These are phyloP conservation scores for Aspidiotus rigidus DNA, from an alignment of 2,888 invertebrate genomes.

Conservation along the genomic window DNA sequence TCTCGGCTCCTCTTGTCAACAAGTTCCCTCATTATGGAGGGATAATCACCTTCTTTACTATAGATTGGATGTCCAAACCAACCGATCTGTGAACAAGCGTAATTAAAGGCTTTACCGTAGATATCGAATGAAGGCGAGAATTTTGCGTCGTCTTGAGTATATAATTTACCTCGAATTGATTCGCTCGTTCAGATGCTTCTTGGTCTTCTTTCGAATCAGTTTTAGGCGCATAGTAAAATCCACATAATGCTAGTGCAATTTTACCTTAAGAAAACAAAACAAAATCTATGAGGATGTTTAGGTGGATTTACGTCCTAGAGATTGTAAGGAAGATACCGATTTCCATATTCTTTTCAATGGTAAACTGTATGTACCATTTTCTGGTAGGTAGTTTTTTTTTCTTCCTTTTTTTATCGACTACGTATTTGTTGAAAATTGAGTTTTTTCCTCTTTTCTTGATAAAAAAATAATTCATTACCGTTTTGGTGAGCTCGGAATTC, in stretches of 20 bases:
- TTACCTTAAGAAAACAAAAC: slow-evolving; percentile 19
- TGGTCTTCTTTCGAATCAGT: slow-evolving; percentile 23
- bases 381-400: not conserved
- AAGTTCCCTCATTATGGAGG: slow-evolving; percentile 45
- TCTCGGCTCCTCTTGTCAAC: slow-evolving; percentile 44
- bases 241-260: slow-evolving; percentile 22
- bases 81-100: slow-evolving; percentile 36
- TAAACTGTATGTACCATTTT: not conserved
- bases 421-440: too few species aligned
- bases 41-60: slow-evolving; percentile 48
- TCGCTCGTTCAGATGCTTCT: slow-evolving; percentile 30
- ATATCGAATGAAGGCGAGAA: not conserved
- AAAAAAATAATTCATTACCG: slow-evolving; percentile 43
- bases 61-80: slow-evolving; percentile 39
- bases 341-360: not conserved
- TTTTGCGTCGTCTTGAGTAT: not conserved
- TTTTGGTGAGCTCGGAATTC: slow-evolving; percentile 49
- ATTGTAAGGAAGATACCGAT: too few species aligned
- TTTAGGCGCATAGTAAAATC: slow-evolving; percentile 22
- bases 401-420: not conserved
- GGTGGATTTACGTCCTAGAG: too few species aligned
- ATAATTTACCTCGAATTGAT: slow-evolving; percentile 28
- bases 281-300: not conserved
- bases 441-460: not conserved
- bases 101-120: not conserved